Conservation (phyloP, 2,888 invertebrate genomes). For the Apamea anceps region DNA sequence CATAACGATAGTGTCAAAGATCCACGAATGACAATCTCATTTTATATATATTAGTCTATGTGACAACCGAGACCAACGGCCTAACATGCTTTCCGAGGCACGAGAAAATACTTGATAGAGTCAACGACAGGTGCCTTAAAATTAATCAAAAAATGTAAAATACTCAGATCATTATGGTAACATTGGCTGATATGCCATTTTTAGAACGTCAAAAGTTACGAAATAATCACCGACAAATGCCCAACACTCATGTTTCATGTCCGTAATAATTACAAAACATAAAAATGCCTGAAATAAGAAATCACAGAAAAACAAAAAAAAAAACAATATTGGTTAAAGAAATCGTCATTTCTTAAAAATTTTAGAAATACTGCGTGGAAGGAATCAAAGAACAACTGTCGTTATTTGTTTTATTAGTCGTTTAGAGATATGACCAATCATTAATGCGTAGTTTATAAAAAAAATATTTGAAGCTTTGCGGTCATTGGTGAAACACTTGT, state of each 20-base stretch:
- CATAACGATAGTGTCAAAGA: too few relatives aligned
- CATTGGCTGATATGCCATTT: slow-evolving; percentile 11
- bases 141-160: not conserved
- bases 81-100: too few relatives aligned
- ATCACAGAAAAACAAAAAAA: too few relatives aligned
- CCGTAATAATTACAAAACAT: not conserved
- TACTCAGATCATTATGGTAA: not conserved
- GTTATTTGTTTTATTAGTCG: slow-evolving; percentile 67
- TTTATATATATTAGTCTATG: too few relatives aligned
- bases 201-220: not conserved
- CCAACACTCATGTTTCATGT: not conserved
- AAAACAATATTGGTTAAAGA: too few relatives aligned
- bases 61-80: too few relatives aligned
- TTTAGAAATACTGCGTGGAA: slow-evolving; percentile 59
- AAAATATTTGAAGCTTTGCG: not conserved
- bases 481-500: slow-evolving; percentile 54
- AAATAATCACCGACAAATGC: not conserved
- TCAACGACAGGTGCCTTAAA: not conserved
- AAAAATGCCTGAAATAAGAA: not conserved
- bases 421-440: slow-evolving; percentile 67
- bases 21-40: too few relatives aligned
- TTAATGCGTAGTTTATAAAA: not conserved
- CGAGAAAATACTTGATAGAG: not conserved
- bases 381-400: slow-evolving; percentile 67
- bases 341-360: not conserved